Evolutionary conservation across 2,113 vertebrate species (phyloP).

Genomic region (Lasiurus borealis): DNA sequence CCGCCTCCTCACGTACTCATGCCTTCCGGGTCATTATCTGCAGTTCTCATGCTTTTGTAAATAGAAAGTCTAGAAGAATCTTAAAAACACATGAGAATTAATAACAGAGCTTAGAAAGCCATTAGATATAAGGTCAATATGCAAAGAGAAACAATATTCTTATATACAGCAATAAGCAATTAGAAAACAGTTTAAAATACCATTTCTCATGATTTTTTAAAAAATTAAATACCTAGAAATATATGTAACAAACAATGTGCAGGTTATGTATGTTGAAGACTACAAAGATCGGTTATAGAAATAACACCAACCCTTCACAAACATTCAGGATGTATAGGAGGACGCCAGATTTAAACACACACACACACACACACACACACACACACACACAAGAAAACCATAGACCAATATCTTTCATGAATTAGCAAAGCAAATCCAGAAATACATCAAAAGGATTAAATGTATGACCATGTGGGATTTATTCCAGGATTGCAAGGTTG

Average conservation of each 20-base stretch:
- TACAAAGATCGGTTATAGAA: not conserved
- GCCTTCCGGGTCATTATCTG: not conserved
- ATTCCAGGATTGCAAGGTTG: not conserved
- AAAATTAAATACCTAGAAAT: conserved; percentile 10
- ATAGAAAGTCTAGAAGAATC: not conserved
- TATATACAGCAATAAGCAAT: not conserved
- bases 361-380: too few relatives aligned
- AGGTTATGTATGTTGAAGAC: not conserved
- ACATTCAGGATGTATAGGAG: not conserved
- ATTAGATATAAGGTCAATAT: not conserved
- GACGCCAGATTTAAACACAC: not conserved
- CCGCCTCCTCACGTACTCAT: not conserved
- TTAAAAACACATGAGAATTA: not conserved
- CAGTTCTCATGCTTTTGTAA: not conserved
- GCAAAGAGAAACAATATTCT: not conserved
- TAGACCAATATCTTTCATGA: not conserved
- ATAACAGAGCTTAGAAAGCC: not conserved
- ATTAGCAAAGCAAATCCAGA: not conserved
- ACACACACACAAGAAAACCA: not conserved
- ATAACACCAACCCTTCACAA: not conserved
- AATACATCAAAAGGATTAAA: not conserved
- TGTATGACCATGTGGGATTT: not conserved
- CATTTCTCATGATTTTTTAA: not conserved
- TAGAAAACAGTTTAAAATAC: not conserved
- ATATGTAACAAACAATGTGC: not conserved